Evolutionary conservation across 2,113 vertebrate genomes (phyloP).

Genomic region (Theropithecus gelada): DNA sequence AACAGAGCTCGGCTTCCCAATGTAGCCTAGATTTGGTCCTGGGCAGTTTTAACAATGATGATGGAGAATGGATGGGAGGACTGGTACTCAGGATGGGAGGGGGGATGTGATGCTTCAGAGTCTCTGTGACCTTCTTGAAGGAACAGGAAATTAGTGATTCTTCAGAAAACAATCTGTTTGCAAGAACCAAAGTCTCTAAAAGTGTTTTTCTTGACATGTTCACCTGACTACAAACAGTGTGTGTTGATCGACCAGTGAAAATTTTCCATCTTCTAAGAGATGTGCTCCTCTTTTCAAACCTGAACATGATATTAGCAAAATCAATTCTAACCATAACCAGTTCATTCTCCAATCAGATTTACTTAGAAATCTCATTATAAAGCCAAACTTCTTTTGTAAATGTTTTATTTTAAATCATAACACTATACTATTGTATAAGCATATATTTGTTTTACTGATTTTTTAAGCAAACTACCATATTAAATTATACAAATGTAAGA

Average conservation of each 20-base stretch:
- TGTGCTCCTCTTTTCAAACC: background rate
- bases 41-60: background rate
- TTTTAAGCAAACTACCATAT: constrained; percentile 18
- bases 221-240: background rate
- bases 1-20: background rate
- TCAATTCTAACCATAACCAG: background rate
- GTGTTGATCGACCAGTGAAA: background rate
- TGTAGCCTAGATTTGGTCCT: no score
- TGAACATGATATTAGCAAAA: background rate
- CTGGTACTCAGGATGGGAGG: background rate
- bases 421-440: constrained; percentile 42
- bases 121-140: background rate
- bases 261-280: background rate
- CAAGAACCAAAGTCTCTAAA: background rate
- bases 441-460: constrained; percentile 21
- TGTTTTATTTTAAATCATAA: constrained; percentile 56
- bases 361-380: constrained; percentile 63
- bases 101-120: background rate
- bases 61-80: background rate
- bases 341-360: constrained; percentile 53
- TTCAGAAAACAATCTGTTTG: constrained; percentile 12
- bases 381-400: constrained; percentile 59
- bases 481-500: constrained; percentile 28
- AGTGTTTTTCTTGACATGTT: constrained; percentile 6
- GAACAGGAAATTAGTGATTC: background rate